phyloP scores from a whole-genome alignment of 2,113 vertebrate species.

The Eptatretus burgeri region DNA sequence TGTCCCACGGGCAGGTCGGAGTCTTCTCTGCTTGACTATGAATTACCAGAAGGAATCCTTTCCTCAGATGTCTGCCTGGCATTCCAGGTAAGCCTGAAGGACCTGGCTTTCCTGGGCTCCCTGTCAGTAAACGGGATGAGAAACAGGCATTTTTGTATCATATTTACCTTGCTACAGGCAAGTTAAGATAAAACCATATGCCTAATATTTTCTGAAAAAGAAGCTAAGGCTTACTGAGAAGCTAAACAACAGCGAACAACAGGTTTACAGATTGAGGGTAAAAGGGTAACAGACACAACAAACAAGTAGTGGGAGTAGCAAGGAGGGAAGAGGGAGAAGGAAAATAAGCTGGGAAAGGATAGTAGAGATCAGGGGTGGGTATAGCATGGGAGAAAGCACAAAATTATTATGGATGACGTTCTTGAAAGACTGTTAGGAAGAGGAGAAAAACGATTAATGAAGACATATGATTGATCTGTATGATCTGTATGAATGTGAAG shows the following conservation, averaged over 20 bases:
- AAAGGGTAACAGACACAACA: no score
- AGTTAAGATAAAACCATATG: rapidly evolving
- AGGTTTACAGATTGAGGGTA: no score
- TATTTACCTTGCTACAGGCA: background rate
- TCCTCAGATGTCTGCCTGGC: conserved; percentile 59
- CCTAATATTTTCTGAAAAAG: background rate
- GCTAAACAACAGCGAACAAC: background rate
- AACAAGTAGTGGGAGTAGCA: no score
- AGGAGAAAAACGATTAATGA: no score
- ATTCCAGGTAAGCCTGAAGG: conserved; percentile 36
- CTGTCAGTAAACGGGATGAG: conserved; percentile 14
- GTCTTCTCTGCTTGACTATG: conserved; percentile 65
- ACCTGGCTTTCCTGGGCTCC: conserved; percentile 30
- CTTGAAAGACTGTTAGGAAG: no score
- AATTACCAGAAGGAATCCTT: conserved; percentile 84
- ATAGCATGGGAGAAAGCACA: no score
- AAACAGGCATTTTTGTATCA: conserved; percentile 7
- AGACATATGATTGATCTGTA: no score
- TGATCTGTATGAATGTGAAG: no score
- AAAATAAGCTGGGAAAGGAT: no score
- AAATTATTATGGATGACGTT: no score
- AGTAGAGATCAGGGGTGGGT: no score
- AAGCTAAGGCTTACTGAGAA: background rate
- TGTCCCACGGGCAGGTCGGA: conserved; percentile 72
- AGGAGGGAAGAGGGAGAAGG: no score